Conservation (phyloP, 2,113 vertebrate species). For the Platysternon megacephalum region DNA sequence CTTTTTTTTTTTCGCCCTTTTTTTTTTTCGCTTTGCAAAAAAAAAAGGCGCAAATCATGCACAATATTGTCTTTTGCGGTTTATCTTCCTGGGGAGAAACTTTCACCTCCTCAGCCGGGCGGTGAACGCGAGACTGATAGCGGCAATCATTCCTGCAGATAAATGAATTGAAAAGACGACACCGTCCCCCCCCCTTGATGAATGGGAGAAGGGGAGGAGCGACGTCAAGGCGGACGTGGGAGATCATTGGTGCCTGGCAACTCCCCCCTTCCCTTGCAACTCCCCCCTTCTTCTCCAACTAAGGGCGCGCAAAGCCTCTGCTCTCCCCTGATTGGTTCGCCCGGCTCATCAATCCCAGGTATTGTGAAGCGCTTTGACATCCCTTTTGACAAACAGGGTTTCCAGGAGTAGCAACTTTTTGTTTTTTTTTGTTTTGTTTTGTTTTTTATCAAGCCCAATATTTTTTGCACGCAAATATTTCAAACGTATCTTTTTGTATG, state of each 20-base stretch:
- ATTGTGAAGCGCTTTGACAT: slow-evolving; percentile 92
- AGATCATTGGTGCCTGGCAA: slow-evolving; percentile 83
- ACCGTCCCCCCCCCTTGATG: slow-evolving; percentile 99
- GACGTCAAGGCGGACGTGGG: slow-evolving; percentile 82
- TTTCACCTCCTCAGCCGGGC: slow-evolving; percentile 99
- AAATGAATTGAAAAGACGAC: slow-evolving; percentile 99
- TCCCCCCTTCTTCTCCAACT: slow-evolving; percentile 90
- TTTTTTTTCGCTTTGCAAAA: slow-evolving; percentile 82
- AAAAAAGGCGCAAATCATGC: slow-evolving; percentile 90
- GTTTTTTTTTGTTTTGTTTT: slow-evolving; percentile 24
- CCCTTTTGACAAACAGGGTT: slow-evolving; percentile 86
- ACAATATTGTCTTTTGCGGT: slow-evolving; percentile 99
- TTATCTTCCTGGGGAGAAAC: slow-evolving; percentile 99
- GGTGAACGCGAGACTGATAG: slow-evolving; percentile 99
- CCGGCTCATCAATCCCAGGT: slow-evolving; percentile 95
- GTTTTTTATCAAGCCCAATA: background rate
- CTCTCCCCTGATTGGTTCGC: slow-evolving; percentile 89
- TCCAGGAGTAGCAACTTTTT: slow-evolving; percentile 86
- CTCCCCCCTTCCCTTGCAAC: slow-evolving; percentile 82
- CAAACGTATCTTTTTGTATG: slow-evolving; percentile 27
- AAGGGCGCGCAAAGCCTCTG: slow-evolving; percentile 85
- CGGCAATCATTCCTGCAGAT: slow-evolving; percentile 99
- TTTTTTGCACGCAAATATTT: background rate
- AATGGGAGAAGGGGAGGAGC: slow-evolving; percentile 93
- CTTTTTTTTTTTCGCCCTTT: background rate